phyloP scores from a whole-genome alignment of 2,797 vertebrate species.

The Heteromormyrus szaboi region DNA sequence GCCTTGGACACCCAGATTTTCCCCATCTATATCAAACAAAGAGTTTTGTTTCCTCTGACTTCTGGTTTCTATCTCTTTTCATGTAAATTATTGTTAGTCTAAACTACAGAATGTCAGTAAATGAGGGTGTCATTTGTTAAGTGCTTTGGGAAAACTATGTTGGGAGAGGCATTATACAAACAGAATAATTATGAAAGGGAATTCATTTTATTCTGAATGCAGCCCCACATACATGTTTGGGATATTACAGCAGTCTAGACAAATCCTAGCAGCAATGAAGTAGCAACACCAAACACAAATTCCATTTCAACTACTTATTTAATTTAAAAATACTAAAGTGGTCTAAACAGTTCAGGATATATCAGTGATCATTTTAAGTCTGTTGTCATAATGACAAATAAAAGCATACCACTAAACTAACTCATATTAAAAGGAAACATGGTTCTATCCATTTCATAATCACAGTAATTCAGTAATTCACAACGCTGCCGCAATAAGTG shows the following conservation, averaged over 20 bases:
- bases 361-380: background rate
- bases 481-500: background rate
- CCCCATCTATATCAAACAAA: background rate
- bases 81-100: background rate
- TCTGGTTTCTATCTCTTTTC: background rate
- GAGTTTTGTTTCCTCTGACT: background rate
- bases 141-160: background rate
- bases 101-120: background rate
- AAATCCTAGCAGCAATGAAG: background rate
- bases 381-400: background rate
- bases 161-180: background rate
- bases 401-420: background rate
- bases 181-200: background rate
- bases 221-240: background rate
- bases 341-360: background rate
- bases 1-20: background rate
- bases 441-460: background rate
- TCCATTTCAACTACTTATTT: background rate
- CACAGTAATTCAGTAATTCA: background rate
- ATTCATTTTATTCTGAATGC: conserved; percentile 1
- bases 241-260: background rate
- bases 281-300: background rate
- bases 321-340: background rate
- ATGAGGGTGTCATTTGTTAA: background rate
- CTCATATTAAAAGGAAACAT: background rate